phyloP scores from a whole-genome alignment of 1,140 invertebrate genomes.

The Lepidurus packardi region DNA sequence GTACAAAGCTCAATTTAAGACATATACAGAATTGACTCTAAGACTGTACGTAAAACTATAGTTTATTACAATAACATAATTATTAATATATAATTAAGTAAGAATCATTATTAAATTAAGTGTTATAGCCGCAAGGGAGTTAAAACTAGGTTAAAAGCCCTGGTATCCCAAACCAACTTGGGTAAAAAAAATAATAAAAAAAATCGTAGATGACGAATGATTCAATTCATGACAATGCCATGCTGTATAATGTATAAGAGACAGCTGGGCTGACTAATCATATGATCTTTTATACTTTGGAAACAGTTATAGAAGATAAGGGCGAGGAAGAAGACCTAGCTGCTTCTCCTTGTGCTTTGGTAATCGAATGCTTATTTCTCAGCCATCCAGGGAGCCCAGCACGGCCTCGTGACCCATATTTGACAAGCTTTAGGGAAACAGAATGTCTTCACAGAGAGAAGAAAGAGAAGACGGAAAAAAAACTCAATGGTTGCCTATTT shows the following conservation, averaged over 20 bases:
- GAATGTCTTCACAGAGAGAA: neutral
- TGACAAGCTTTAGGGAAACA: constrained; percentile 6
- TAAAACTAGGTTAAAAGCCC: too few species aligned
- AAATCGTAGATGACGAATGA: neutral
- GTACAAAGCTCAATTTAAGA: too few species aligned
- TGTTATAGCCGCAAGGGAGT: too few species aligned
- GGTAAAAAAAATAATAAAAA: neutral
- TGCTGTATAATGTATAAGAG: neutral
- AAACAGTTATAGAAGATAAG: neutral
- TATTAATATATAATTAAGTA: too few species aligned
- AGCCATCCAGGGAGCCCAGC: constrained; percentile 11
- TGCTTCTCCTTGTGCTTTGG: neutral
- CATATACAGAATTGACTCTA: too few species aligned
- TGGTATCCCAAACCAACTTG: too few species aligned
- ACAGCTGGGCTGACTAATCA: constrained; percentile 13
- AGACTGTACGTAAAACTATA: too few species aligned
- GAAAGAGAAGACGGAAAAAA: neutral
- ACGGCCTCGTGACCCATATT: constrained; percentile 17
- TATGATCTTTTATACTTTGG: neutral
- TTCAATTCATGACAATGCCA: neutral
- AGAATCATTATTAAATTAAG: too few species aligned
- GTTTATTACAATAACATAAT: too few species aligned
- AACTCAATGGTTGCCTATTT: constrained; percentile 6
- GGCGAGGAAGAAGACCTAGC: neutral
- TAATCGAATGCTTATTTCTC: constrained; percentile 11